Percentiles rank a stretch among this genome's conserved stretches.
Evolutionary conservation across 2,888 invertebrate species (phyloP).

Genomic region (Euzophera pinguis): DNA sequence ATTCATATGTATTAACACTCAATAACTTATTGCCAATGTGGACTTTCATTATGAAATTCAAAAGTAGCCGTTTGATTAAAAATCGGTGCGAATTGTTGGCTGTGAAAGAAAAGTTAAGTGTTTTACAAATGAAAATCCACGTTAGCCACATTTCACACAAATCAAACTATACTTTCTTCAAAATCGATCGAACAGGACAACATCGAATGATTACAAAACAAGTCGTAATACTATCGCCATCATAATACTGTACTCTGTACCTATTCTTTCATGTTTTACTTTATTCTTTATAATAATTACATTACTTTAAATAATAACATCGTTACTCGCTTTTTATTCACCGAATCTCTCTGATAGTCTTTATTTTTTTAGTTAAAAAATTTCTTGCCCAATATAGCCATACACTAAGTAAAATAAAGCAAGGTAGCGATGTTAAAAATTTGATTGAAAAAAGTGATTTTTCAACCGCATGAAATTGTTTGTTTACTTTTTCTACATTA

Average conservation of each 20-base stretch:
- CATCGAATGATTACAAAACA: background rate
- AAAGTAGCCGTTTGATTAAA: no score
- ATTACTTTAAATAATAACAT: background rate
- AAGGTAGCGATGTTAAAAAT: no score
- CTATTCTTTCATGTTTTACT: conserved; percentile 5
- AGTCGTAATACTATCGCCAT: background rate
- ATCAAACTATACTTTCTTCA: conserved; percentile 1
- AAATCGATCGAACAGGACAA: conserved; percentile 11
- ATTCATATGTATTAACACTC: conserved; percentile 21
- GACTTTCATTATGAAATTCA: background rate
- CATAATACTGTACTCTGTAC: conserved; percentile 1
- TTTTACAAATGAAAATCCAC: background rate
- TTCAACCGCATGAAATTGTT: background rate
- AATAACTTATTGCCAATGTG: conserved; percentile 1
- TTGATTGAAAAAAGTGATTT: background rate
- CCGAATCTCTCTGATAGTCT: no score
- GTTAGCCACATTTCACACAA: background rate
- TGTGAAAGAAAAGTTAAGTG: no score
- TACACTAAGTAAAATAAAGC: no score
- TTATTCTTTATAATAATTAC: background rate
- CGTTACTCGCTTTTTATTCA: background rate
- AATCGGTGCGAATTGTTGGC: no score
- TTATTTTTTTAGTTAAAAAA: no score
- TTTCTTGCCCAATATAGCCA: no score
- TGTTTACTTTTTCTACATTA: background rate